A percentile compares a stretch with the other conserved stretches of the same genome.
These are phyloP conservation scores for Eulithis prunata DNA, from an alignment of 2,888 invertebrate species.

Conservation along the genomic window DNA sequence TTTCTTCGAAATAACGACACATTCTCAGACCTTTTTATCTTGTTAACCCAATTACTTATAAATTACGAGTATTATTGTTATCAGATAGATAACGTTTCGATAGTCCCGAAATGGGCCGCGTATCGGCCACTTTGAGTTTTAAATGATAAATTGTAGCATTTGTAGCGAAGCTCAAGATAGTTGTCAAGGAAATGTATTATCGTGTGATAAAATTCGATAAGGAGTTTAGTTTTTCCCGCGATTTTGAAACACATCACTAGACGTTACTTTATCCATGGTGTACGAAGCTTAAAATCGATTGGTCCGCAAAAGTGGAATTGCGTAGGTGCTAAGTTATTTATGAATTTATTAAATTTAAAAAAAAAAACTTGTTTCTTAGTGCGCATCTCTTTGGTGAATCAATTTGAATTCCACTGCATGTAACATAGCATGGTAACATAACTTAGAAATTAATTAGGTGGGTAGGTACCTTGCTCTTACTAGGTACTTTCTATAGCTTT, in stretches of 20 bases:
- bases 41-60: conserved; percentile 71
- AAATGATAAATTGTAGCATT: conserved; percentile 30
- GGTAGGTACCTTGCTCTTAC: too few relatives aligned
- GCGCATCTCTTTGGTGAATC: too few relatives aligned
- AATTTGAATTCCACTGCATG: too few relatives aligned
- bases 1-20: conserved; percentile 4
- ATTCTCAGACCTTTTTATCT: conserved; percentile 45
- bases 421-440: too few relatives aligned
- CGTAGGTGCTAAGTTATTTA: too few relatives aligned
- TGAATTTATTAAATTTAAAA: too few relatives aligned
- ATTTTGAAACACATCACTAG: background rate
- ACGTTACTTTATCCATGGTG: too few relatives aligned
- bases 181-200: conserved; percentile 45
- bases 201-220: conserved; percentile 15
- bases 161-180: conserved; percentile 35
- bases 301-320: too few relatives aligned
- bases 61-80: conserved; percentile 60
- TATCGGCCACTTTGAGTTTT: conserved; percentile 43
- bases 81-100: conserved; percentile 27
- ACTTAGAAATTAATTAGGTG: too few relatives aligned
- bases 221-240: background rate
- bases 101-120: conserved; percentile 55
- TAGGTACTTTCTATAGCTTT: too few relatives aligned
- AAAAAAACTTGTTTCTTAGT: too few relatives aligned
- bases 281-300: too few relatives aligned